A percentile compares a stretch with the other conserved stretches of the same genome.
Evolutionary conservation across 2,797 vertebrate species (phyloP).

Genomic region (Sebastolobus altivelis): DNA sequence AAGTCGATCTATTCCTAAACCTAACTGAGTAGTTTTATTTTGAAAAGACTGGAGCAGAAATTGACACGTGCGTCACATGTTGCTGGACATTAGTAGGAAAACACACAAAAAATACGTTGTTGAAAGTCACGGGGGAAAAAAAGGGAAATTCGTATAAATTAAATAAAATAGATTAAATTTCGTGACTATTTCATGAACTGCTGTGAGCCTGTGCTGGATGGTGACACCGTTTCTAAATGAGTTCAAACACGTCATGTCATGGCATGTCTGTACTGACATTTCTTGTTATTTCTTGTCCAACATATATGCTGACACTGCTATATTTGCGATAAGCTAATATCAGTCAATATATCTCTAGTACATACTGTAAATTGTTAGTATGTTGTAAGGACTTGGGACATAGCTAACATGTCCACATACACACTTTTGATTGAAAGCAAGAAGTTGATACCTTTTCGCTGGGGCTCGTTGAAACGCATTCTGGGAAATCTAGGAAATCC

Average conservation of each 20-base stretch:
- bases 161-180: too few species aligned
- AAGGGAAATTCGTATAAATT: too few species aligned
- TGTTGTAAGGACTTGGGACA: conserved; percentile 15
- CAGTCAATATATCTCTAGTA: not conserved
- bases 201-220: not conserved
- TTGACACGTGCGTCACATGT: too few species aligned
- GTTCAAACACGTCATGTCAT: not conserved
- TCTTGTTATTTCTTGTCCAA: not conserved
- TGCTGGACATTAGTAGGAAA: too few species aligned
- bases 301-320: not conserved
- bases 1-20: too few species aligned
- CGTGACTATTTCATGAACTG: too few species aligned
- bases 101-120: too few species aligned
- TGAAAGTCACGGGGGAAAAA: too few species aligned
- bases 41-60: too few species aligned
- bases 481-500: not conserved
- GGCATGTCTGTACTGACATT: not conserved
- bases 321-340: not conserved
- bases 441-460: not conserved
- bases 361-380: not conserved
- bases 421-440: not conserved
- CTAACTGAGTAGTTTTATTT: too few species aligned
- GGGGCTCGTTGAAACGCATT: not conserved
- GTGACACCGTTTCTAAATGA: not conserved
- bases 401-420: conserved; percentile 8